A percentile compares a stretch with the other conserved stretches of the same genome.
phyloP scores from a whole-genome alignment of 2,888 invertebrate species.

The Nymphalis polychloros region DNA sequence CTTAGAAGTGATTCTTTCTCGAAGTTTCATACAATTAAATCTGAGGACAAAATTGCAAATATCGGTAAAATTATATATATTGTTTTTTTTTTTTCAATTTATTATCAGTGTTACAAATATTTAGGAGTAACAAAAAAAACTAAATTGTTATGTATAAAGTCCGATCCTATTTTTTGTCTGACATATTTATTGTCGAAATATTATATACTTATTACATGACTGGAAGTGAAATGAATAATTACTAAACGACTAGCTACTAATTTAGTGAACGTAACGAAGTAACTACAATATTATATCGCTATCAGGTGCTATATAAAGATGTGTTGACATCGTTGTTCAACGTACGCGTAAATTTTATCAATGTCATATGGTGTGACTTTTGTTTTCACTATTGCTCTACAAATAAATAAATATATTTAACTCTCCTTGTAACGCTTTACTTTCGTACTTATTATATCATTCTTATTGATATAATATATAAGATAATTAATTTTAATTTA shows the following conservation, averaged over 20 bases:
- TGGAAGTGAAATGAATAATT: neutral
- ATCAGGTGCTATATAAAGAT: neutral
- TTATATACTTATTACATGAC: neutral
- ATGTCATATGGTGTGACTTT: constrained; percentile 3
- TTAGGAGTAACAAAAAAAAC: neutral
- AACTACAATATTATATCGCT: neutral
- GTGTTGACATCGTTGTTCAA: neutral
- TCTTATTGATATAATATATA: too few relatives aligned
- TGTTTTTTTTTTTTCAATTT: neutral
- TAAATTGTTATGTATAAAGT: neutral
- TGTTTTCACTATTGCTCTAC: constrained; percentile 2
- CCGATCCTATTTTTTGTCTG: neutral
- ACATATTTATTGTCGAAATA: neutral
- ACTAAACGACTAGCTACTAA: too few relatives aligned
- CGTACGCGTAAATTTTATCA: constrained; percentile 1
- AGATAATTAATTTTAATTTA: too few relatives aligned
- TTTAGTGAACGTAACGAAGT: neutral
- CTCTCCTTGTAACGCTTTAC: too few relatives aligned
- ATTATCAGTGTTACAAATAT: neutral
- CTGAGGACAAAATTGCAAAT: constrained; percentile 86
- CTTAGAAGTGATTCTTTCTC: constrained; percentile 84
- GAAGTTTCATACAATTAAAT: constrained; percentile 82
- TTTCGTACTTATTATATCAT: too few relatives aligned
- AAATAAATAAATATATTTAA: neutral
- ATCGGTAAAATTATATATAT: constrained; percentile 75